Evolutionary conservation across 1,140 invertebrate genomes (phyloP).

Genomic region (Leptoteleia sp.): DNA sequence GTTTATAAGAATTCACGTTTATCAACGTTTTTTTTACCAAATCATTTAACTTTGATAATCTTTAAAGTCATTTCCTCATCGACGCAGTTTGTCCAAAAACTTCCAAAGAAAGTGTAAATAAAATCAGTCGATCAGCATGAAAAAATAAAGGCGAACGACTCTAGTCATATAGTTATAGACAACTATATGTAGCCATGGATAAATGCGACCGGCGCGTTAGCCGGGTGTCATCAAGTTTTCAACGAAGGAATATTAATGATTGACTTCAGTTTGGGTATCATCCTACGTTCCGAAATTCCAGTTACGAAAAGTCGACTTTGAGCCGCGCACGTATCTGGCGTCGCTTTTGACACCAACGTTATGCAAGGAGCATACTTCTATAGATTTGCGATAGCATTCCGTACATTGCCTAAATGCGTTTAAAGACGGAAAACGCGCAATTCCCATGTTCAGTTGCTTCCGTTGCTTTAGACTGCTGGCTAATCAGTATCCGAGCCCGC

Average conservation of each 20-base stretch:
- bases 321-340: conserved; percentile 4
- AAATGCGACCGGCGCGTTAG: background rate
- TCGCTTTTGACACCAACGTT: background rate
- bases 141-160: conserved; percentile 7
- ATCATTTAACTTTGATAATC: conserved; percentile 1
- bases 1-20: background rate
- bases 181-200: conserved; percentile 48
- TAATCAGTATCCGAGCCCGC: conserved; percentile 11
- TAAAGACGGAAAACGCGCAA: conserved; percentile 32
- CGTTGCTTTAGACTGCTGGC: conserved; percentile 11
- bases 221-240: background rate
- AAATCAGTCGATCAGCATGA: conserved; percentile 12
- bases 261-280: conserved; percentile 1
- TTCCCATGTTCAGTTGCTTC: conserved; percentile 34
- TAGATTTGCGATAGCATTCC: conserved; percentile 2
- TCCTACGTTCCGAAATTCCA: conserved; percentile 21
- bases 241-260: conserved; percentile 1
- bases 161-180: conserved; percentile 53
- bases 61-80: background rate
- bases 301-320: conserved; percentile 27
- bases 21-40: background rate
- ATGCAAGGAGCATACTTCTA: conserved; percentile 7
- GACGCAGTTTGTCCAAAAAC: conserved; percentile 20
- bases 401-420: conserved; percentile 35
- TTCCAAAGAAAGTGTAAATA: conserved; percentile 50